Percentiles rank a stretch among this genome's conserved stretches.
Conservation (phyloP, 2,888 invertebrate species). For the Coenonympha glycerion region DNA sequence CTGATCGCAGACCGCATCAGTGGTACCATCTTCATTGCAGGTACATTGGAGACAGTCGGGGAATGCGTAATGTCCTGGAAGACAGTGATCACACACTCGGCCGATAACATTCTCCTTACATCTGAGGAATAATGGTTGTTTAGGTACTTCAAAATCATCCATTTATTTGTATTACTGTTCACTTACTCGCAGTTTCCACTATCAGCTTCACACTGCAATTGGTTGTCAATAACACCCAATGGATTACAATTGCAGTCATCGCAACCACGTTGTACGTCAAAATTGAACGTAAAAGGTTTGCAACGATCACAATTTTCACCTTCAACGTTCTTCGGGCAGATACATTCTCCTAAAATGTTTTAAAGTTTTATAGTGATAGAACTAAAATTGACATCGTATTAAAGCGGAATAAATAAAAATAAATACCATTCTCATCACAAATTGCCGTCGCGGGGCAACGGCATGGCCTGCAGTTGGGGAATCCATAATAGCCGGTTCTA, state of each 20-base stretch:
- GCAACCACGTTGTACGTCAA: constrained; percentile 95
- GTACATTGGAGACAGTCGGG: constrained; percentile 91
- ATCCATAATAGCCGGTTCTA: constrained; percentile 95
- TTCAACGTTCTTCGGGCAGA: constrained; percentile 92
- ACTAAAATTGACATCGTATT: too few relatives aligned
- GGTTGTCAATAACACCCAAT: constrained; percentile 84
- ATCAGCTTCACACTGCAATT: constrained; percentile 90
- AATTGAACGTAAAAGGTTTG: constrained; percentile 91
- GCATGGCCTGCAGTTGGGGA: constrained; percentile 94
- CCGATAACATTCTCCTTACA: constrained; percentile 93
- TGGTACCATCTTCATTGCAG: constrained; percentile 89
- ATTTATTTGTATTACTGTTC: not conserved
- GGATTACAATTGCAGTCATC: constrained; percentile 94
- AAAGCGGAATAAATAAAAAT: not conserved
- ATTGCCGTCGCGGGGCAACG: constrained; percentile 89
- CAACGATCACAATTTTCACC: constrained; percentile 94
- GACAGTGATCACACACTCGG: constrained; percentile 91
- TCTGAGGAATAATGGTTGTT: constrained; percentile 47
- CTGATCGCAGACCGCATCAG: constrained; percentile 91
- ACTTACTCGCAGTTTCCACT: constrained; percentile 89
- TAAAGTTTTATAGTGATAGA: not conserved
- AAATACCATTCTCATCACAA: constrained; percentile 81
- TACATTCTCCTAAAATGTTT: constrained; percentile 80
- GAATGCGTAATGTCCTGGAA: constrained; percentile 88
- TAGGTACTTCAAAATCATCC: too few relatives aligned